Conservation (phyloP, 2,888 invertebrate species). For the Tanaodytes sp. region DNA sequence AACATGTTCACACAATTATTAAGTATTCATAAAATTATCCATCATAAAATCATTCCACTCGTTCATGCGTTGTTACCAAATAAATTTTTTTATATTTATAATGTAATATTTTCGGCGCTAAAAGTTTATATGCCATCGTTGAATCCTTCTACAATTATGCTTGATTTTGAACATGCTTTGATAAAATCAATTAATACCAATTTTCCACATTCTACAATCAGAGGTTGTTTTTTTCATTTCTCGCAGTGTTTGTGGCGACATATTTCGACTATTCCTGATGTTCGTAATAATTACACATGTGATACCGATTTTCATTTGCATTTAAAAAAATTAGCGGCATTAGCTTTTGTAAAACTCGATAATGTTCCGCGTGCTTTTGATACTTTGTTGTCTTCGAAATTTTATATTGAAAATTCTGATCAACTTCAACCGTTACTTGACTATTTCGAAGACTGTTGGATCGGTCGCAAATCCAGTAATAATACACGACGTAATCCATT, state of each 20-base stretch:
- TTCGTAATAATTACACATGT: slow-evolving; percentile 3
- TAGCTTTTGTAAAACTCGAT: slow-evolving; percentile 17
- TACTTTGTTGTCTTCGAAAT: not conserved
- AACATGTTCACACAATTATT: slow-evolving; percentile 51
- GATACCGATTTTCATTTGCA: slow-evolving; percentile 19
- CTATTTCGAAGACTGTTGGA: too few species aligned
- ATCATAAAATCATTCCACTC: slow-evolving; percentile 12
- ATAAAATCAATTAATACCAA: slow-evolving; percentile 1
- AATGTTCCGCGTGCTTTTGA: slow-evolving; percentile 5
- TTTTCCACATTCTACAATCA: not conserved
- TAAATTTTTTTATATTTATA: slow-evolving; percentile 31
- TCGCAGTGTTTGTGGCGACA: slow-evolving; percentile 34
- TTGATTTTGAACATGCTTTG: slow-evolving; percentile 9
- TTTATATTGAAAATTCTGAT: too few species aligned
- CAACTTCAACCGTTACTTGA: too few species aligned
- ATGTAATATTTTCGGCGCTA: slow-evolving; percentile 14
- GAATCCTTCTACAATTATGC: slow-evolving; percentile 2
- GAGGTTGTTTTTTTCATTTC: slow-evolving; percentile 35
- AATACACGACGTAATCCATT: too few species aligned
- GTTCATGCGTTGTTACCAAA: slow-evolving; percentile 18
- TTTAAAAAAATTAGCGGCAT: slow-evolving; percentile 24
- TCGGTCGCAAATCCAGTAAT: too few species aligned
- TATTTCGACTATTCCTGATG: slow-evolving; percentile 10
- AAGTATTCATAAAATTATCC: slow-evolving; percentile 50
- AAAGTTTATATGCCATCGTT: slow-evolving; percentile 10